Base-by-base conservation (phyloP, 2,113 vertebrate genomes). In the Pavo muticus region DNA sequence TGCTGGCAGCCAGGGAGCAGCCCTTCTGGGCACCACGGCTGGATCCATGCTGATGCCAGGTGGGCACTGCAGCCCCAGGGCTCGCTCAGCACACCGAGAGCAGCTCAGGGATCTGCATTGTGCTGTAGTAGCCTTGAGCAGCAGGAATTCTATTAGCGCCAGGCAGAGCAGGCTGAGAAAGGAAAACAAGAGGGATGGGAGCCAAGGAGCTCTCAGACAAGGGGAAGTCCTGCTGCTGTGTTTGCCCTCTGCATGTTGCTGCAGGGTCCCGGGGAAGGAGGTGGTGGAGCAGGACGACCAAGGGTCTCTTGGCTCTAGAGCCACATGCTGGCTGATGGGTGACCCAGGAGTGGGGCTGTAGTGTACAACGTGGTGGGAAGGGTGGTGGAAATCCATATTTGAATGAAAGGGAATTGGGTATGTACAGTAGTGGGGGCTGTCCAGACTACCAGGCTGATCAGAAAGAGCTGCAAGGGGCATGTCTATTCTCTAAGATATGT, bases 1-100 rank as follows among this genome's bases (percentile, higher is more conserved):
- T 16, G 39, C 7, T 0, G 0, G 9, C 69, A 67, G 50, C 6
- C 3, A 35, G 77, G 64, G 42, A 77, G 8, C 64, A 84, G 39
- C 64, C 68, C 68, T 19, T 47, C 0, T 0, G 65, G 65, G 14
- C 57, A 8, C 6, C 39, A 6, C 0, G 2, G 44, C 67, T 24
- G 57, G 32, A 35, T 19, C 35, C 13, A 4, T 0, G 0, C 39
- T 0, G 0, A 0, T 47, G 81, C 40, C 19, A 1, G 1, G 0
- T 0, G 47, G 35, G 65, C 2, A 0, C 20, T 2, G 1, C 56
- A 81, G 80, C 72, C 60, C 48, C 10, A 1, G 0, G 1, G 1
- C 2, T 52, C 0, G 1, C n/a, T 1, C 4, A 2, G 44, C 0
- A 1, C 3, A 1, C 7, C 6, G 63, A n/a, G 17, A 57, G 72